Base-by-base conservation (phyloP, 1,140 invertebrate species). In the Chironomus striatipennis region DNA sequence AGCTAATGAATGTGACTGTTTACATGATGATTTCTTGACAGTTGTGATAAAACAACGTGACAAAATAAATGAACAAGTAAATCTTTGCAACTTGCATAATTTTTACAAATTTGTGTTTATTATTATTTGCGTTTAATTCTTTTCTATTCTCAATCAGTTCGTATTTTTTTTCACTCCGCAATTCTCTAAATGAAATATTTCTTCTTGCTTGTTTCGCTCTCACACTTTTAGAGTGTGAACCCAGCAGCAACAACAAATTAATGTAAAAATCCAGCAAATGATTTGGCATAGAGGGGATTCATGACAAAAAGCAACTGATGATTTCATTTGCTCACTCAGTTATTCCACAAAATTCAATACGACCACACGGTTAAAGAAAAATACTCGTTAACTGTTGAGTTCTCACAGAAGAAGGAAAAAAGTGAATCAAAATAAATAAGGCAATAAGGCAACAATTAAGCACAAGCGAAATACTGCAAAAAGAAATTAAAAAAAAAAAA, bases 261-360 rank as follows among this genome's bases (percentile, higher is more conserved):
- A n/a, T n/a, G 47, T n/a, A 15, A 57, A 57, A 57, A 12, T n/a
- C 12, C 47, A 57, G n/a, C 1, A 7, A 57, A 47, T 47, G 43
- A 34, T 34, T 34, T 15, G 47, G 24, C 24, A 34, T 34, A 70
- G 65, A 18, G 65, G 65, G 65, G 65, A 21, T 20, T 18, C 9
- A 18, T 70, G 65, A 70, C 65, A 70, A 70, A 34, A 70, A 70
- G 20, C 65, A 57, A 70, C 65, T 70, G 65, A 70, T 70, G 65
- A 70, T 70, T 70, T 70, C 65, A 70, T 70, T 21, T 70, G 65
- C 20, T 20, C 65, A 21, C 18, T 70, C 65, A 70, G 65, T 70
- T 70, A 70, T 20, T 70, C 18, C 65, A 17, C 65, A 70, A 20
- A 70, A 70, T 70, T 70, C 65, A 70, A 21, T 70, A 20, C n/a